phyloP scores from a whole-genome alignment of 2,797 vertebrate species.

The Anguilla megastoma region DNA sequence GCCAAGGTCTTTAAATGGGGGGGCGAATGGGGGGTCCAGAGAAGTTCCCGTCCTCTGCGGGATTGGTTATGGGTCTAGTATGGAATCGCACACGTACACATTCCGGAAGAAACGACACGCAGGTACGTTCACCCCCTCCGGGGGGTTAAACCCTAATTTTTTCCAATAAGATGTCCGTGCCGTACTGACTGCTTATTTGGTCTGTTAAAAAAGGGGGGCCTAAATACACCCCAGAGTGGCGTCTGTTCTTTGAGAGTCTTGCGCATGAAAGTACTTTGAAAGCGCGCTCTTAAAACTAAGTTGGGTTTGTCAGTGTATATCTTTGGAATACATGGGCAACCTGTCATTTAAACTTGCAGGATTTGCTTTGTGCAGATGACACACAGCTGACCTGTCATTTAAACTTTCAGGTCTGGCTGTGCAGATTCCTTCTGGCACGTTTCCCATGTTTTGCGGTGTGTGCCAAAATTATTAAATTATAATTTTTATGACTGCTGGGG shows the following conservation, averaged over 20 bases:
- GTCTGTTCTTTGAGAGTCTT: neutral
- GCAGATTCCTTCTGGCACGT: neutral
- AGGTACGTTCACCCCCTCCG: conserved; percentile 66
- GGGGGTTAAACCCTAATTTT: conserved; percentile 29
- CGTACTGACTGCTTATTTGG: neutral
- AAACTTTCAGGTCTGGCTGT: neutral
- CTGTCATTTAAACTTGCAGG: neutral
- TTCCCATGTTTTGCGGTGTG: neutral
- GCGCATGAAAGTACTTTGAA: neutral
- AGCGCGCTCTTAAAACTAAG: neutral
- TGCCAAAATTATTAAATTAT: neutral
- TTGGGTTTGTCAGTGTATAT: neutral
- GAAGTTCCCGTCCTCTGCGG: conserved; percentile 48
- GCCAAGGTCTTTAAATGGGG: conserved; percentile 70
- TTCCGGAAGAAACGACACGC: conserved; percentile 73
- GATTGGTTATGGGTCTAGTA: conserved; percentile 65
- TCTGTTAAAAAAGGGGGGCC: neutral
- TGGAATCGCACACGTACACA: conserved; percentile 69
- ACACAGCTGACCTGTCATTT: neutral
- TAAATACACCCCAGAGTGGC: neutral
- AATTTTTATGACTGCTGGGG: neutral
- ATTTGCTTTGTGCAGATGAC: too few relatives aligned
- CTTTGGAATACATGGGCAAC: neutral
- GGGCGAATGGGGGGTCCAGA: conserved; percentile 27
- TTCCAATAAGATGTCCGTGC: neutral